Base-by-base conservation (phyloP, 1,140 invertebrate genomes). In the Drosophila nebulosa region DNA sequence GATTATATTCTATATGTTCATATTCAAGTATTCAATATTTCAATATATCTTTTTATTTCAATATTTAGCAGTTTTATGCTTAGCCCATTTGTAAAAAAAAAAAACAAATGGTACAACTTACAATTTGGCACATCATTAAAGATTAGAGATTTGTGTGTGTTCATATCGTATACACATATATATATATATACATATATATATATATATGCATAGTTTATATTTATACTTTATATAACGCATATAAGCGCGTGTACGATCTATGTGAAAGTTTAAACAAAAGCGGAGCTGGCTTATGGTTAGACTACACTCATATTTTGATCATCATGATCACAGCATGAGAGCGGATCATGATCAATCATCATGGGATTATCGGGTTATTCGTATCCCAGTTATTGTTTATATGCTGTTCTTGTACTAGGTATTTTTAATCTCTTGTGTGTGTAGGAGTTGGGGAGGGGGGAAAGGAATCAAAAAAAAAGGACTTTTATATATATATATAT, bases 111-210 rank as follows among this genome's bases (percentile, higher is more conserved):
- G 57, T 79, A 78, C 85, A 89, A 89, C 85, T 85, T 90, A 90
- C 88, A 90, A 90, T 90, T 90, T 90, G 88, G 88, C 88, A 90
- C 88, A 90, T 88, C 65, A 84, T 90, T 88, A 78, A 84, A 78
- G 79, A 88, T 90, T 86, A 88, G 84, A 71, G 69, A 79, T 83
- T 64, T 58, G 39, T 46, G 39, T 46, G 39, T 46, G 39, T 79
- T 61, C 68, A 74, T 77, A 70, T 79, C 76, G 67, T 74, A 83
- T 84, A 69, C 69, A 61, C 67, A 58, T 64, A 67, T 60, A 21
- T 42, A 36, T 71, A 60, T 61, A 69, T 65, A 69, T 73, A 52
- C 58, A 58, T 36, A 58, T 64, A 36, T 64, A 50, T 74, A 59
- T 73, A 52, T 66, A 35, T 62, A 35, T 52, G 42, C 79, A 71